Percentiles rank a stretch among this genome's conserved stretches.
Evolutionary conservation across 2,888 invertebrate species (phyloP).

Genomic region (Hydraecia micacea): DNA sequence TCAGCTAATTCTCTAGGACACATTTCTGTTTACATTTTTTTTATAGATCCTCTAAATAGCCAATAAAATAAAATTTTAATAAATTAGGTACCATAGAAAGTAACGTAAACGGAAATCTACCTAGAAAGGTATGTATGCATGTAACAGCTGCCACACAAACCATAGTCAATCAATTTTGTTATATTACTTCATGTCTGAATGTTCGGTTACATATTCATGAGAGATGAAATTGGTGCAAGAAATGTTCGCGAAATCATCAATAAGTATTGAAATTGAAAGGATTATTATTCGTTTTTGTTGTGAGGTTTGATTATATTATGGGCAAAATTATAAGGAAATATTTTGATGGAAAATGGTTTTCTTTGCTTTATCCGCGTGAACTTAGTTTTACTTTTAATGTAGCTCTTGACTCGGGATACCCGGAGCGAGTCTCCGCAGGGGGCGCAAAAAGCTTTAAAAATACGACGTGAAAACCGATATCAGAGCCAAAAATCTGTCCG

Average conservation of each 20-base stretch:
- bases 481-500: slow-evolving; percentile 48
- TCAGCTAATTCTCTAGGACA: slow-evolving; percentile 84
- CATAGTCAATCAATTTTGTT: slow-evolving; percentile 78
- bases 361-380: slow-evolving; percentile 33
- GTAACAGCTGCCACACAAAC: slow-evolving; percentile 89
- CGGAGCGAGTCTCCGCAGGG: slow-evolving; percentile 49
- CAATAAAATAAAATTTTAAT: slow-evolving; percentile 24
- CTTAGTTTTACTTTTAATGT: slow-evolving; percentile 46
- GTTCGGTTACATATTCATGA: slow-evolving; percentile 71
- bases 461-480: slow-evolving; percentile 57
- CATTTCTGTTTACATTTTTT: slow-evolving; percentile 80
- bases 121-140: slow-evolving; percentile 86
- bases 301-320: slow-evolving; percentile 41
- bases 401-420: slow-evolving; percentile 42
- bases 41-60: slow-evolving; percentile 32
- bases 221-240: slow-evolving; percentile 87
- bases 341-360: slow-evolving; percentile 47
- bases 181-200: slow-evolving; percentile 71
- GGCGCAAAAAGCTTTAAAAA: slow-evolving; percentile 58
- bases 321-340: slow-evolving; percentile 35
- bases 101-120: slow-evolving; percentile 83
- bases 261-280: slow-evolving; percentile 35
- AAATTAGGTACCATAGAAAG: slow-evolving; percentile 15
- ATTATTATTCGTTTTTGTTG: slow-evolving; percentile 48
- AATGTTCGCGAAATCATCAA: slow-evolving; percentile 62